Evolutionary conservation across 2,797 vertebrate genomes (phyloP).

Genomic region (Adelosebastes latens): DNA sequence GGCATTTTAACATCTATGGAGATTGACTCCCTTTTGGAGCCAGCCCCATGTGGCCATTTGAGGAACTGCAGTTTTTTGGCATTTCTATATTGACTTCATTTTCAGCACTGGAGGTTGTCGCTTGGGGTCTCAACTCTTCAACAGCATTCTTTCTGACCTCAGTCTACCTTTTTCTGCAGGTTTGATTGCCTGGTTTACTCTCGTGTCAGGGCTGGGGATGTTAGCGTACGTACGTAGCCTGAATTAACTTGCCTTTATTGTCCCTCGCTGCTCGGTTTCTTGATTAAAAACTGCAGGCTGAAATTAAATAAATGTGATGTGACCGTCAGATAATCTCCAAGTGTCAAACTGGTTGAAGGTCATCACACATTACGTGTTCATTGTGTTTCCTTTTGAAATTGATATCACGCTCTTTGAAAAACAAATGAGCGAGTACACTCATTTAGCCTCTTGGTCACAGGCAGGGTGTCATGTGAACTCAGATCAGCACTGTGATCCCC

Average conservation of each 20-base stretch:
- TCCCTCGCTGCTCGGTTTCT: background rate
- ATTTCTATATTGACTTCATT: too few relatives aligned
- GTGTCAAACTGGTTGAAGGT: constrained; percentile 7
- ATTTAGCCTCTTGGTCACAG: background rate
- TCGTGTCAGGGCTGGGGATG: background rate
- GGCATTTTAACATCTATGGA: too few relatives aligned
- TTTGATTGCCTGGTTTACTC: background rate
- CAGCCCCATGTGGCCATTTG: too few relatives aligned
- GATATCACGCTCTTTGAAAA: constrained; percentile 5
- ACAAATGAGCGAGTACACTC: constrained; percentile 7
- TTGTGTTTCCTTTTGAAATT: constrained; percentile 3
- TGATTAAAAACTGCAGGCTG: background rate
- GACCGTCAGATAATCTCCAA: background rate
- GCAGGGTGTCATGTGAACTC: constrained; percentile 1
- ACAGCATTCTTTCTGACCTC: background rate
- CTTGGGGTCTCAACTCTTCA: background rate
- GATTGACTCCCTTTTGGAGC: too few relatives aligned
- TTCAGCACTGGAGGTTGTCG: too few relatives aligned
- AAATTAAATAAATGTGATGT: background rate
- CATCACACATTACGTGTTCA: background rate
- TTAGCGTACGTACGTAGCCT: background rate
- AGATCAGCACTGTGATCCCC: background rate
- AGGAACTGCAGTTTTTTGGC: too few relatives aligned
- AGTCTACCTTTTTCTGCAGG: background rate
- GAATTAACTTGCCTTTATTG: background rate